Conservation (phyloP, 1,140 invertebrate genomes). For the Copidosoma floridanum region DNA sequence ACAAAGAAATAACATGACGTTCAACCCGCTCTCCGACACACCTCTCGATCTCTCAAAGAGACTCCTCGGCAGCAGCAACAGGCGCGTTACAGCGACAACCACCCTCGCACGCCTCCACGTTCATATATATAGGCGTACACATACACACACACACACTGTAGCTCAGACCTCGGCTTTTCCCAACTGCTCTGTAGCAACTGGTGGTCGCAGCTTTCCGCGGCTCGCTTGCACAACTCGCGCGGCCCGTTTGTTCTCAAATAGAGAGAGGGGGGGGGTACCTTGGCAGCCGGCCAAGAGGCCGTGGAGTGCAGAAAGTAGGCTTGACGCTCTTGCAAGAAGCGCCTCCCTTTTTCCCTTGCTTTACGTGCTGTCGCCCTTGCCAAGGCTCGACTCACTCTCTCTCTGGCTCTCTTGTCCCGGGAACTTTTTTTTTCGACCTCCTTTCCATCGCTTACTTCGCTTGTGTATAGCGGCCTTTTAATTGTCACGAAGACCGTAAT, state of each 20-base stretch:
- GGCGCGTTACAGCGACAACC: too few species aligned
- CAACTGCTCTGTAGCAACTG: too few species aligned
- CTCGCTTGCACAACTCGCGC: not conserved
- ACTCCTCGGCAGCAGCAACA: too few species aligned
- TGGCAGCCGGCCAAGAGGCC: conserved; percentile 48
- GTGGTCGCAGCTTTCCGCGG: conserved; percentile 46
- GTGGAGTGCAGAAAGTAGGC: not conserved
- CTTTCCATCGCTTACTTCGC: not conserved
- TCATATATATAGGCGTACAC: too few species aligned
- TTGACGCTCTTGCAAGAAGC: too few species aligned
- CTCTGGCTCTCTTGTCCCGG: not conserved
- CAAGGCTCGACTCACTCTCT: too few species aligned
- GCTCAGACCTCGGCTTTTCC: too few species aligned
- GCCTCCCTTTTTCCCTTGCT: not conserved
- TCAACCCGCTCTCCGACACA: too few species aligned
- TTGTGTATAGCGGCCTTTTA: not conserved
- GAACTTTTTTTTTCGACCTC: not conserved
- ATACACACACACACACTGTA: too few species aligned
- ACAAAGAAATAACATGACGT: too few species aligned
- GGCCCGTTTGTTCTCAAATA: conserved; percentile 10
- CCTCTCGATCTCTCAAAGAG: too few species aligned
- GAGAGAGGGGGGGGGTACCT: not conserved
- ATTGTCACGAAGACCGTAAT: not conserved
- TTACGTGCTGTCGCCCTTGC: not conserved
- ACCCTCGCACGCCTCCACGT: too few species aligned